phyloP scores from a whole-genome alignment of 2,888 invertebrate species.

The Gerosis bhagava region DNA sequence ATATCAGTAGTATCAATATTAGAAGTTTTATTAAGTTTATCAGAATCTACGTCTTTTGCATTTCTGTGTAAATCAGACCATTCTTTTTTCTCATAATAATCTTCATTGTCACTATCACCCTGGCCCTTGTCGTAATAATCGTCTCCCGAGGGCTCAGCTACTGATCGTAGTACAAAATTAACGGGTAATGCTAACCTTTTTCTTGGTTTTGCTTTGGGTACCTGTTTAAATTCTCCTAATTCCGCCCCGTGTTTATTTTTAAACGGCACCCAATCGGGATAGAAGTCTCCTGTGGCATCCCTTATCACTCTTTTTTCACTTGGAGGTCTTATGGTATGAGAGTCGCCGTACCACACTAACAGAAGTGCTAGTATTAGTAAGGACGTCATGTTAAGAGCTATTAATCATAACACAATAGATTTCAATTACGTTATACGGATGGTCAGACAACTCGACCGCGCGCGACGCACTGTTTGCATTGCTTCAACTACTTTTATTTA shows the following conservation, averaged over 20 bases:
- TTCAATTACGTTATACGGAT: slow-evolving; percentile 31
- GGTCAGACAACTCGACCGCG: slow-evolving; percentile 50
- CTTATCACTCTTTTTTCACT: slow-evolving; percentile 58
- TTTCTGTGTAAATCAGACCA: slow-evolving; percentile 61
- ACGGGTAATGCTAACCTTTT: slow-evolving; percentile 65
- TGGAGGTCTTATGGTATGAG: slow-evolving; percentile 54
- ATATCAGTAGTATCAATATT: slow-evolving; percentile 47
- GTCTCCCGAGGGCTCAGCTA: slow-evolving; percentile 57
- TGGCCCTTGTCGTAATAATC: slow-evolving; percentile 61
- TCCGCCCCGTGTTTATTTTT: slow-evolving; percentile 68
- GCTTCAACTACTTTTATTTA: slow-evolving; percentile 72
- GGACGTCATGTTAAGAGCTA: slow-evolving; percentile 35
- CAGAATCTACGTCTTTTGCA: slow-evolving; percentile 33
- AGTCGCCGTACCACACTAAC: slow-evolving; percentile 42
- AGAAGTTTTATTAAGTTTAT: slow-evolving; percentile 40
- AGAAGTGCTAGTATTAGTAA: slow-evolving; percentile 34
- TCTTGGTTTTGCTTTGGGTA: slow-evolving; percentile 58
- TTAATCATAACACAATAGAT: slow-evolving; percentile 36
- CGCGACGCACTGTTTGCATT: slow-evolving; percentile 60
- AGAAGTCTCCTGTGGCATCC: slow-evolving; percentile 54
- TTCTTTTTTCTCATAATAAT: slow-evolving; percentile 67
- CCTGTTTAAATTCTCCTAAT: slow-evolving; percentile 60
- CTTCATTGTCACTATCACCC: slow-evolving; percentile 59
- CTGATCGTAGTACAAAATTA: slow-evolving; percentile 58
- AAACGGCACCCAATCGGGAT: slow-evolving; percentile 74